Evolutionary conservation across 2,113 vertebrate genomes (phyloP), one percentile per base, ranked within the genome.

Genomic region (Oreotrochilus melanogaster): DNA sequence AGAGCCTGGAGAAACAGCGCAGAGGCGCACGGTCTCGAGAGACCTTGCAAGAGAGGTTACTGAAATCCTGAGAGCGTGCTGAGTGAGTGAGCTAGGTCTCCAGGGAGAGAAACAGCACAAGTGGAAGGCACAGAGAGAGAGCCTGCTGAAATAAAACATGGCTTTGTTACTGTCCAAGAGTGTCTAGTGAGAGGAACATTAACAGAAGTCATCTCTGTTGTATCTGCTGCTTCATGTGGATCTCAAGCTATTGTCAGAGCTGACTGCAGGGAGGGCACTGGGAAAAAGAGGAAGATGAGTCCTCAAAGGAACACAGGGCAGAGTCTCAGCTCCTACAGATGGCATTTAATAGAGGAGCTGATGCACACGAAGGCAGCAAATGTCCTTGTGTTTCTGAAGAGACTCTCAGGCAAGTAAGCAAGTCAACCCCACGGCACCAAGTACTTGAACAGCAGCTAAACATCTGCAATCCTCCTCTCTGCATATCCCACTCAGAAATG

Each of bases 1-100:
- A 96, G 88, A 92, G 93, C 75, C 78, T 78, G 65, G 43, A 94
- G 93, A 92, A 90, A 89, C 48, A 90, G 94, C 75, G 78, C 15
- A 92, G 85, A 95, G 85, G 74, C 78, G 4, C 10, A 8, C 0
- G 2, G 88, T 92, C 93, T 54, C 95, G 47, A 76, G 95, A 90
- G 92, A 89, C 35, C 67, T 58, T 28, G 51, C 84, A 86, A 94
- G 88, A 89, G 31, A 82, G 94, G 89, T 91, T 74, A 92, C 67
- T 92, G 75, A 88, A 93, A 95, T 92, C 79, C 92, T 73, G 57
- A 93, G 90, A 81, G 86, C 11, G 5, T 78, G 73, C 76, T 91
- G 92, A 88, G 90, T 78, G 80, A 90, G 76, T 3, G 71, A 95
- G 74, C 58, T 12, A 30, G 23, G 30, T 78, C 81, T 71, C 75